Conservation (phyloP, 2,797 vertebrate species). For the Smutsia gigantea region DNA sequence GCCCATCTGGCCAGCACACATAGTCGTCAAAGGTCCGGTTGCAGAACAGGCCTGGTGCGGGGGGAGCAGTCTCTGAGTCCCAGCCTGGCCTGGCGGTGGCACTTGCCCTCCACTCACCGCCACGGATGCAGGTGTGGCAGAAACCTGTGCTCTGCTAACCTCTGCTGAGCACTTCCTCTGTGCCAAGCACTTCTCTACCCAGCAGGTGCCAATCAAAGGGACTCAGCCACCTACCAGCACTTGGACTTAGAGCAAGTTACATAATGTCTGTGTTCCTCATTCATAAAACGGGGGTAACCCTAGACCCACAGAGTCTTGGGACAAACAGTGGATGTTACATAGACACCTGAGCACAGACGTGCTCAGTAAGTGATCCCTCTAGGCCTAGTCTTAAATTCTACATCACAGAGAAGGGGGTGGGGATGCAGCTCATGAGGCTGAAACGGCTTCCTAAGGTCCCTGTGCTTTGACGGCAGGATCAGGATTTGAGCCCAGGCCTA, state of each 20-base stretch:
- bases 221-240: background rate
- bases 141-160: background rate
- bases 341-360: background rate
- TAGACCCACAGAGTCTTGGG: background rate
- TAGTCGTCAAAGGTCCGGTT: conserved; percentile 89
- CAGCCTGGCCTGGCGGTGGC: rapidly evolving
- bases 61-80: background rate
- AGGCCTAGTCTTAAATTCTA: background rate
- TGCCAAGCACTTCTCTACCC: background rate
- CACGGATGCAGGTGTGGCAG: background rate
- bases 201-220: background rate
- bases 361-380: background rate
- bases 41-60: conserved; percentile 86
- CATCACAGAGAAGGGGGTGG: background rate
- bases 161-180: background rate
- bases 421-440: background rate
- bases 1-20: conserved; percentile 89
- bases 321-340: rapidly evolving
- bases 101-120: rapidly evolving
- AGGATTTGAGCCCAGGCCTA: background rate
- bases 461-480: background rate
- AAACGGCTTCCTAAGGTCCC: background rate
- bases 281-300: background rate
- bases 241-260: background rate
- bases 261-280: background rate